These are phyloP conservation scores for Drosophila hamatofila DNA, from an alignment of 2,888 invertebrate genomes.

Conservation along the genomic window DNA sequence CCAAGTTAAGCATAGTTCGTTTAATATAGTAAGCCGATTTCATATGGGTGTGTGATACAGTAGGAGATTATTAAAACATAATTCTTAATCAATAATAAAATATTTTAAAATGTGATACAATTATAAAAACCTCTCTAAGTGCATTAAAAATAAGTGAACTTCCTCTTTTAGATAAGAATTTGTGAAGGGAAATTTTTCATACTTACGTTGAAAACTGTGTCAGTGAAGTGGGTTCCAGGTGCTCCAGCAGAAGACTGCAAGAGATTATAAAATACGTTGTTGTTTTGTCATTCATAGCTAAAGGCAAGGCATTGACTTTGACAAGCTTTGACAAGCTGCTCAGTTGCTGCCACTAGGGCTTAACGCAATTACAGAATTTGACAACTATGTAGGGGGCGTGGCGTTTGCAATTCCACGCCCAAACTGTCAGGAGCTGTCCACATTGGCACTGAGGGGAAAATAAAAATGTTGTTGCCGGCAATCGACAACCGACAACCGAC, in stretches of 20 bases:
- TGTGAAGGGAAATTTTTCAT: neutral
- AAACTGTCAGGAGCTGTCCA: slow-evolving; percentile 36
- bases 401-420: slow-evolving; percentile 39
- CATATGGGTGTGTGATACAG: neutral
- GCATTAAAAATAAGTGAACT: neutral
- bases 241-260: neutral
- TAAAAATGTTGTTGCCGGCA: slow-evolving; percentile 22
- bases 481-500: slow-evolving; percentile 32
- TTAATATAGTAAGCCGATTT: neutral
- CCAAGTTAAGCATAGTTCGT: neutral
- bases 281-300: neutral
- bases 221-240: slow-evolving; percentile 10
- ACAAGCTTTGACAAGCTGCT: slow-evolving; percentile 8
- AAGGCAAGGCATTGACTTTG: slow-evolving; percentile 34
- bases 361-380: slow-evolving; percentile 13
- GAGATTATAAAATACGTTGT: neutral
- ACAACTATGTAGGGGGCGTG: slow-evolving; percentile 35
- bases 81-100: neutral
- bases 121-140: neutral
- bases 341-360: slow-evolving; percentile 10
- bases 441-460: slow-evolving; percentile 17
- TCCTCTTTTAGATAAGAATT: slow-evolving; percentile 22
- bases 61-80: neutral
- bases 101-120: neutral
- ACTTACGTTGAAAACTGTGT: neutral